A percentile compares a stretch with the other conserved stretches of the same genome.
Conservation (phyloP, 2,888 invertebrate species). For the Pristionchus exspectatus region DNA sequence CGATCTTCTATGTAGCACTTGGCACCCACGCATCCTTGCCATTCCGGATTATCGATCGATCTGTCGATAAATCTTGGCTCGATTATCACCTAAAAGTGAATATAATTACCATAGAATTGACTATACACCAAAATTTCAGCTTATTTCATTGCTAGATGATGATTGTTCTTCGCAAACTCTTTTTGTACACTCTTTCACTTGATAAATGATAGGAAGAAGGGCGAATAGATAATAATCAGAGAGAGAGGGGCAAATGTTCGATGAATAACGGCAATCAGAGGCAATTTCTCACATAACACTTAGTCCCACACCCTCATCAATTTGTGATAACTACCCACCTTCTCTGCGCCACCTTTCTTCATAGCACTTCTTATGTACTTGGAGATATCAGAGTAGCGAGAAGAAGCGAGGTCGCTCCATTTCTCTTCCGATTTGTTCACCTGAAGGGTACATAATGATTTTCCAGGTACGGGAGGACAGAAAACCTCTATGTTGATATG, state of each 20-base stretch:
- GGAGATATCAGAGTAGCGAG: conserved; percentile 34
- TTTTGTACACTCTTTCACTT: too few relatives aligned
- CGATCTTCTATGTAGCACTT: conserved; percentile 53
- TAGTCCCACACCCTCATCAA: too few relatives aligned
- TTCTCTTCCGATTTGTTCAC: conserved; percentile 44
- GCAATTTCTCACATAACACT: too few relatives aligned
- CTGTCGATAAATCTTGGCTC: conserved; percentile 55
- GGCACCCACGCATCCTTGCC: conserved; percentile 53
- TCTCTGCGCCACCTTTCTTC: conserved; percentile 53
- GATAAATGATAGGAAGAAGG: too few relatives aligned
- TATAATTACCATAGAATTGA: too few relatives aligned
- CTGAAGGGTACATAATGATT: background rate
- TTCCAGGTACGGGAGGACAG: background rate
- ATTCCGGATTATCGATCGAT: conserved; percentile 48
- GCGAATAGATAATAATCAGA: too few relatives aligned
- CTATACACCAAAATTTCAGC: too few relatives aligned
- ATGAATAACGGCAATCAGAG: too few relatives aligned
- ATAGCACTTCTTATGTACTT: conserved; percentile 50
- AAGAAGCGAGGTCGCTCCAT: conserved; percentile 27
- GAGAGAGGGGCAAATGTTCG: too few relatives aligned
- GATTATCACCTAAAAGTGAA: conserved; percentile 45
- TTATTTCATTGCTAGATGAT: too few relatives aligned
- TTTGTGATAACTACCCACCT: conserved; percentile 13
- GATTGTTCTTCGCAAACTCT: too few relatives aligned
- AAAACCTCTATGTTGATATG: conserved; percentile 57